Evolutionary conservation across 2,888 invertebrate species (phyloP), one percentile per base, ranked within the genome.

Genomic region (Pogonocherus hispidulus): DNA sequence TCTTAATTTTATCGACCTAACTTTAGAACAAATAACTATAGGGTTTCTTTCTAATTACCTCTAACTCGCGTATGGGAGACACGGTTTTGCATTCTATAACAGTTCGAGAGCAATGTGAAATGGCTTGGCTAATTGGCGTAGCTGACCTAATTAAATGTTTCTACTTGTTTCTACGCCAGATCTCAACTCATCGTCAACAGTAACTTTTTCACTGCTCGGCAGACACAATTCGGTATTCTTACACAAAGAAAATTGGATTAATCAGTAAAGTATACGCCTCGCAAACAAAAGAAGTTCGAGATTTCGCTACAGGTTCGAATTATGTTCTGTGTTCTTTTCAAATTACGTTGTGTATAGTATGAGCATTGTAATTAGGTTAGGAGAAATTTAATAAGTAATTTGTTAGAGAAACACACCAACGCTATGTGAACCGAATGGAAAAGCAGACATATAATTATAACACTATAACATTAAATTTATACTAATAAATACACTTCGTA

Each of bases 121-220:
- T 75, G 72, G 75, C 55, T 74, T 70, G 73, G 70, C 70, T 78
- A 79, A 79, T 79, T 78, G 78, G 76, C 73, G 72, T 52, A 66
- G 55, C 55, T 55, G 55, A 74, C 77, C 76, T 74, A 77, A 77
- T 77, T 77, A 77, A 76, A 75, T 76, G 71, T 73, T 66, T 67
- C 69, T 63, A 67, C 67, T 60, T 69, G 69, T 68, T 71, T 46
- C 62, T 22, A 51, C 37, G 41, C 60, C 47, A 56, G 19, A 41
- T 23, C 37, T 35, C 27, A 62, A 55, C 37, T 47, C 22, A 56
- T 4, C 57, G 32, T 46, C 66, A 18, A 59, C 46, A 62, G 18
- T 27, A 55, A 44, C 64, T 62, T 52, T 66, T 59, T 51, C 44
- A 41, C 35, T 20, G 11, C n/a, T 55, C 5, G 22, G 11, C 20